phyloP scores from a whole-genome alignment of 2,113 vertebrate genomes.

The Pithys albifrons region DNA sequence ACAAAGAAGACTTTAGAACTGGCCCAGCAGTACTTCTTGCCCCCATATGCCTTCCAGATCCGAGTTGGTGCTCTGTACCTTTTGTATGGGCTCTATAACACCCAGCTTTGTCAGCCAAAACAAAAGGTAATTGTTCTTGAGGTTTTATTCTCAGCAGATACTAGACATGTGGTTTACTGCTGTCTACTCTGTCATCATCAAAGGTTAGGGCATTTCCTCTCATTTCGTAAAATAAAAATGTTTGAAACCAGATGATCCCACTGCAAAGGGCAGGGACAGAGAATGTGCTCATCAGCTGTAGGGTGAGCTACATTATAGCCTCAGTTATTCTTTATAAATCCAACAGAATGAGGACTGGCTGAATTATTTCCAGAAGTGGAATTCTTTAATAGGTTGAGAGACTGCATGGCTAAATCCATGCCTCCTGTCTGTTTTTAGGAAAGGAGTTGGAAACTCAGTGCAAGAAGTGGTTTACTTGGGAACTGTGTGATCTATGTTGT shows the following conservation, averaged over 20 bases:
- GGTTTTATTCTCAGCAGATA: background rate
- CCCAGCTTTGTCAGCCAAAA: conserved; percentile 81
- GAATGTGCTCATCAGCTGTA: background rate
- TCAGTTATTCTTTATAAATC: background rate
- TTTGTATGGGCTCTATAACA: conserved; percentile 83
- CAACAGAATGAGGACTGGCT: background rate
- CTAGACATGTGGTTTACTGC: accelerated
- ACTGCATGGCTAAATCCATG: background rate
- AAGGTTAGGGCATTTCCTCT: background rate
- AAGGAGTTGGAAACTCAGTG: background rate
- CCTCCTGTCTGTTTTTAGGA: background rate
- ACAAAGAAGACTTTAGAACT: conserved; percentile 79
- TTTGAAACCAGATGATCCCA: background rate
- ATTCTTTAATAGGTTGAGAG: background rate
- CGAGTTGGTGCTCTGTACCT: conserved; percentile 92
- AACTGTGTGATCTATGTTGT: background rate
- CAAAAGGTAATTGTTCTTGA: conserved; percentile 80
- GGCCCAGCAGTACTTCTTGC: conserved; percentile 81
- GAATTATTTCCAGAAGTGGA: background rate
- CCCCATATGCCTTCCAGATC: conserved; percentile 92
- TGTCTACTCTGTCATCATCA: background rate
- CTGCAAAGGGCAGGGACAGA: background rate
- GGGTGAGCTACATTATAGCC: background rate
- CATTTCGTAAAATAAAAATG: background rate
- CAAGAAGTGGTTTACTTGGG: background rate